phyloP scores from a whole-genome alignment of 2,888 invertebrate genomes.

The Norana najaformis region DNA sequence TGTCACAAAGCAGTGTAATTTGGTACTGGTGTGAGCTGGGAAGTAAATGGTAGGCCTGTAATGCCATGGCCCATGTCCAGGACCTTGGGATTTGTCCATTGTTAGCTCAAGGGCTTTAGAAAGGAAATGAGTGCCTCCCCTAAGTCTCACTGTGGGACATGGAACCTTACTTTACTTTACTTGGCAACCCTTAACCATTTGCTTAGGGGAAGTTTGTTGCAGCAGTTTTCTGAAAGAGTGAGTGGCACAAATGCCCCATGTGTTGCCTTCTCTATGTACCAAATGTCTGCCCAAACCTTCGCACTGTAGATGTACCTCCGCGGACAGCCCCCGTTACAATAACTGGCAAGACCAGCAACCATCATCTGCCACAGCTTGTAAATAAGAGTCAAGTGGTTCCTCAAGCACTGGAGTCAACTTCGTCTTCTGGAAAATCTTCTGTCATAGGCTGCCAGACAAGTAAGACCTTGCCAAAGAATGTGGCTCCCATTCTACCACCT shows the following conservation, averaged over 20 bases:
- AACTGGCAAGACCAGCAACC: background rate
- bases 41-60: too few species aligned
- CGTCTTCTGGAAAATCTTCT: background rate
- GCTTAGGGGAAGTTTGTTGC: too few species aligned
- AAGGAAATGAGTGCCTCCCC: too few species aligned
- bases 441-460: background rate
- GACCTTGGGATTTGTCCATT: too few species aligned
- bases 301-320: background rate
- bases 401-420: background rate
- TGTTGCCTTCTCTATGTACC: background rate
- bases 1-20: too few species aligned
- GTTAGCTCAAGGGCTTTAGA: too few species aligned
- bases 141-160: too few species aligned
- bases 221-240: background rate
- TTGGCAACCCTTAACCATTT: too few species aligned
- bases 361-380: background rate
- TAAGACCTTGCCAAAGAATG: background rate
- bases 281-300: background rate
- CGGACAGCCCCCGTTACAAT: background rate
- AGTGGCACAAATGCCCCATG: background rate
- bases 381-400: background rate
- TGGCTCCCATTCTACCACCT: background rate
- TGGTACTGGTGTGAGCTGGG: too few species aligned
- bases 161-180: too few species aligned
- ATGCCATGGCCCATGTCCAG: too few species aligned